These are phyloP conservation scores for Amphipyra tragopoginis DNA, from an alignment of 2,888 invertebrate genomes.

Conservation along the genomic window DNA sequence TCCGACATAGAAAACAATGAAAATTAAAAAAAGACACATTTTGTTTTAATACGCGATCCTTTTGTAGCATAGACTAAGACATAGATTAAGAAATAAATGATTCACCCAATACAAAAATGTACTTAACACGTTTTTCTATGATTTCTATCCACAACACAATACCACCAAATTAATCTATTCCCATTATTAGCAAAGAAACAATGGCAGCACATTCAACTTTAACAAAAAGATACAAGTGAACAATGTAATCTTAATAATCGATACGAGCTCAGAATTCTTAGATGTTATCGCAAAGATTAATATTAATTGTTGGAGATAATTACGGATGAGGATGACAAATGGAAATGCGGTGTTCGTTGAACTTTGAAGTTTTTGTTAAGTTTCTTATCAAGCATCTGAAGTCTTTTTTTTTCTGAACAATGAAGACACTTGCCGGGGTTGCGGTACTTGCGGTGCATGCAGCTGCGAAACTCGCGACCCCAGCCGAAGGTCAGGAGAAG, in stretches of 20 bases:
- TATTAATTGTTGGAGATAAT: constrained; percentile 35
- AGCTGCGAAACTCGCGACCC: no score
- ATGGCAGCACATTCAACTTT: constrained; percentile 48
- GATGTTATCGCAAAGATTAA: constrained; percentile 46
- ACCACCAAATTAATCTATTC: constrained; percentile 34
- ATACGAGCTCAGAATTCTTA: constrained; percentile 15
- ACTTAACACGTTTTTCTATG: constrained; percentile 18
- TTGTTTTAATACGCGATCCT: no score
- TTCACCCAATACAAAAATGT: constrained; percentile 16
- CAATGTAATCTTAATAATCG: constrained; percentile 53
- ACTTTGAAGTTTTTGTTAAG: neutral
- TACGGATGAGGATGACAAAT: constrained; percentile 14
- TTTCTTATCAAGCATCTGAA: no score
- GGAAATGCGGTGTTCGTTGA: neutral
- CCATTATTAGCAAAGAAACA: constrained; percentile 40
- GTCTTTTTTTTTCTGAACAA: no score
- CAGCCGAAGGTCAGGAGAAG: no score
- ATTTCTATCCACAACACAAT: constrained; percentile 5
- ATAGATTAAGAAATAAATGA: constrained; percentile 36
- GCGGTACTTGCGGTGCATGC: no score
- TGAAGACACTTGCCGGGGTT: no score
- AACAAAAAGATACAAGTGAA: constrained; percentile 28
- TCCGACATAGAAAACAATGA: no score
- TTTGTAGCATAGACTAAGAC: constrained; percentile 7
- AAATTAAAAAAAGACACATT: no score